Evolutionary conservation across 2,113 vertebrate species (phyloP), one percentile per base, ranked within the genome.

Genomic region (Lethenteron camtschaticum): DNA sequence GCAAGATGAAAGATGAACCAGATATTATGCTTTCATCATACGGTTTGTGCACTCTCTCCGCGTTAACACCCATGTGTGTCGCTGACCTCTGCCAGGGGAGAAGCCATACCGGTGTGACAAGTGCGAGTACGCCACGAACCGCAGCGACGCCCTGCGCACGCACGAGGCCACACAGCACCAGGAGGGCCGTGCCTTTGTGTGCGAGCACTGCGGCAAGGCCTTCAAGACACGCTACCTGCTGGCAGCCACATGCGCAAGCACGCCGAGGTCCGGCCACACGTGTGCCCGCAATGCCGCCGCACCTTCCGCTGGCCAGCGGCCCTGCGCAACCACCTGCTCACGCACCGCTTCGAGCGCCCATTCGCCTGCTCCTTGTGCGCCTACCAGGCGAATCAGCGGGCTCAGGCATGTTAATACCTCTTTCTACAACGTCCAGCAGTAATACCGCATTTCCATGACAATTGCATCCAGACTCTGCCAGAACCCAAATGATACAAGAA

Each of bases 151-250:
- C 0, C 82, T 96, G 12, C 88, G 89, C 0, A 81, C 87, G 16
- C 94, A 99, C 77, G 79, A 80, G 11, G 86, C 87, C 75, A 96
- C 91, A 0, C 85, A 86, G 55, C 94, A 99, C 74, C 82, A 81
- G 2, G 87, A 95, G 2, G 72, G 75, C 2, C 87, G 94, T 20
- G 81, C 88, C 71, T 96, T 86, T 73, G 83, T 99, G 79, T 99
- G 94, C 0, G 91, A 99, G 73, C 87, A 95, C 75, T 99, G 94
- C 0, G 94, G 94, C 76, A 99, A 99, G 75, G 86, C 86, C 73
- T 99, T 97, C 80, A 97, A 97, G 77, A 96, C 90, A 0, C 85
- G 82, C 71, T 96, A 92, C 74, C 83, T 96, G 56, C 84, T 97
- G 70, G 87, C 75, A 96, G 87, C 9, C 94, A 97, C 76, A 84